A percentile compares a stretch with the other conserved stretches of the same genome.
Evolutionary conservation across 2,113 vertebrate genomes (phyloP).

Genomic region (Xyrauchen texanus): DNA sequence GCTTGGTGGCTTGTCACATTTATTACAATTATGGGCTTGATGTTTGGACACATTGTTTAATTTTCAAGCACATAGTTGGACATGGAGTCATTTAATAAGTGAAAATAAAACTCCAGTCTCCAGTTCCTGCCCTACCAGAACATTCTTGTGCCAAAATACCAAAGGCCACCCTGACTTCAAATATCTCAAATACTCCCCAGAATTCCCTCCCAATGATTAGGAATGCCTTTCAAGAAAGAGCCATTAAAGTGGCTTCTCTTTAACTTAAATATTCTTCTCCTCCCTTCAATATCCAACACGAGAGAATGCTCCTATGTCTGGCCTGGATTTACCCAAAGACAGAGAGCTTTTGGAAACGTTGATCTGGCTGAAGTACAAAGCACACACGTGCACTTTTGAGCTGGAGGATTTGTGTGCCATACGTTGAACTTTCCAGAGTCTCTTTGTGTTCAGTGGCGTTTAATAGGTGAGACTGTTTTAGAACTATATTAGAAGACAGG

Average conservation of each 20-base stretch:
- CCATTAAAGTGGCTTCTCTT: background rate
- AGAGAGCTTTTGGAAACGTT: slow-evolving; percentile 57
- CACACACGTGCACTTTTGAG: slow-evolving; percentile 52
- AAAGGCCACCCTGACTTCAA: background rate
- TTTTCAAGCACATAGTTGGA: background rate
- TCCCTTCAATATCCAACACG: slow-evolving; percentile 10
- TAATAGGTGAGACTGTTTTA: slow-evolving; percentile 4
- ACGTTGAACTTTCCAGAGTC: background rate
- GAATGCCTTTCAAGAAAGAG: background rate
- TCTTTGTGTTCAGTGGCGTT: background rate
- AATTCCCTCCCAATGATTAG: background rate
- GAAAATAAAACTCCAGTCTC: background rate
- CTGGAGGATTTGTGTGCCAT: background rate
- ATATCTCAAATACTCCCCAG: background rate
- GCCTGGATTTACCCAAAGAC: slow-evolving; percentile 25
- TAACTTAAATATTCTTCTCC: background rate
- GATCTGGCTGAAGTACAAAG: slow-evolving; percentile 69
- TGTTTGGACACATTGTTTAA: background rate
- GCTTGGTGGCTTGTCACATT: background rate
- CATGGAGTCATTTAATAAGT: no score
- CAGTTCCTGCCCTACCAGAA: background rate
- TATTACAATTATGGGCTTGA: slow-evolving; percentile 7
- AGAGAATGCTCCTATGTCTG: background rate
- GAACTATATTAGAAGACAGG: slow-evolving; percentile 12
- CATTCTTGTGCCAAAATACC: slow-evolving; percentile 12